Percentiles rank a stretch among this genome's conserved stretches.
These are phyloP conservation scores for Apistogramma diplotaenia DNA, from an alignment of 2,113 vertebrate genomes.

Conservation along the genomic window DNA sequence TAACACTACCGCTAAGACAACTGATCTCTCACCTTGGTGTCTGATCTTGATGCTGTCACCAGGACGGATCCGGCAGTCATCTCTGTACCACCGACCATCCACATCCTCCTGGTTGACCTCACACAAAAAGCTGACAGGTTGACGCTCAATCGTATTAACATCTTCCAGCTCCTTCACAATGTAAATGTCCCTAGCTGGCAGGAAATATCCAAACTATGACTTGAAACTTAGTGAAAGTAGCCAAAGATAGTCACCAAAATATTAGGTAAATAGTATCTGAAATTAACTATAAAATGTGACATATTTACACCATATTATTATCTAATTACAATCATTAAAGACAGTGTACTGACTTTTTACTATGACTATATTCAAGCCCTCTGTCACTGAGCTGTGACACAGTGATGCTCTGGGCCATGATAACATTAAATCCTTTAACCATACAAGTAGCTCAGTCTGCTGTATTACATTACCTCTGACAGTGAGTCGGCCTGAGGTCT, in stretches of 20 bases:
- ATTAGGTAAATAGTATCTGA: background rate
- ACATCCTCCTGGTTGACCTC: constrained; percentile 90
- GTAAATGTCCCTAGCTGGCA: constrained; percentile 84
- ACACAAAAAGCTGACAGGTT: constrained; percentile 83
- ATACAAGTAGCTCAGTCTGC: background rate
- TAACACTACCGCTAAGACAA: background rate
- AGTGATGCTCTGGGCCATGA: background rate
- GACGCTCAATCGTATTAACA: constrained; percentile 83
- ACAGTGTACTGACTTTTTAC: background rate
- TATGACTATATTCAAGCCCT: background rate
- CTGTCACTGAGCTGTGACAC: background rate
- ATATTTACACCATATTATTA: background rate
- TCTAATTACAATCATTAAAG: background rate
- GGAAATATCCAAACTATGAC: constrained; percentile 5
- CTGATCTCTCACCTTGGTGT: constrained; percentile 81
- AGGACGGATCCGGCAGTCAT: constrained; percentile 80
- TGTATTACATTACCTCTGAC: constrained; percentile 80
- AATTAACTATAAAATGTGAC: background rate
- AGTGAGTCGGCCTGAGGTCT: constrained; percentile 79
- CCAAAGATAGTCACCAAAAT: background rate
- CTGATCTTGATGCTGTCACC: constrained; percentile 85
- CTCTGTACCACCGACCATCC: constrained; percentile 89
- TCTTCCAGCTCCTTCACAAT: constrained; percentile 85
- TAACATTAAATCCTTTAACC: background rate
- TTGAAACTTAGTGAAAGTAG: background rate